A percentile compares a stretch with the other conserved stretches of the same genome.
Conservation (phyloP, 2,888 invertebrate species). For the Dryobota labecula region DNA sequence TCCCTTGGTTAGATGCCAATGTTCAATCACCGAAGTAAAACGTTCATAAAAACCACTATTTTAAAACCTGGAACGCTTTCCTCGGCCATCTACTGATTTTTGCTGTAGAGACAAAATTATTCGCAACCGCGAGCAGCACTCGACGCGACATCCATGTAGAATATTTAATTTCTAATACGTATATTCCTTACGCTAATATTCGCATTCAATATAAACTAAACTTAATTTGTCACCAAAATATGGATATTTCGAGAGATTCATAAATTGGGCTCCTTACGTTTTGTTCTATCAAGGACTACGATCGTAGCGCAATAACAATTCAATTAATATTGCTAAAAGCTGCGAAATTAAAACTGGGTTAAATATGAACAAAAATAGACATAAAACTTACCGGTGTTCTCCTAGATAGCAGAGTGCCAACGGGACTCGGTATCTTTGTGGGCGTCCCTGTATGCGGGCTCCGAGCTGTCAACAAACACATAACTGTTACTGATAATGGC, state of each 20-base stretch:
- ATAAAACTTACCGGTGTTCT: conserved; percentile 90
- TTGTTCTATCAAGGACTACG: not conserved
- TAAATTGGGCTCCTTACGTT: not conserved
- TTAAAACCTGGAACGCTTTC: not conserved
- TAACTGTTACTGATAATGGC: conserved; percentile 30
- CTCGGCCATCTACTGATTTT: not conserved
- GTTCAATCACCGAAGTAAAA: not conserved
- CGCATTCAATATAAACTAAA: not conserved
- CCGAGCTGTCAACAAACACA: conserved; percentile 74
- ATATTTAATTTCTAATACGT: not conserved
- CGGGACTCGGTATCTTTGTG: conserved; percentile 95
- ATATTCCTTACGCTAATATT: no score
- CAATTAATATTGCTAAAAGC: not conserved
- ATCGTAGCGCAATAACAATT: not conserved
- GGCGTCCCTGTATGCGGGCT: conserved; percentile 88
- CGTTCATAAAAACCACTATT: not conserved
- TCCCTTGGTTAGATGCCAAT: not conserved
- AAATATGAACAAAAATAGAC: conserved; percentile 13
- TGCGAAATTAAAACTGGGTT: not conserved
- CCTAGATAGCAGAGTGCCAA: conserved; percentile 91
- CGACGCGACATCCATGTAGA: not conserved
- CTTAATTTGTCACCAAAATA: not conserved
- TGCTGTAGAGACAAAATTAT: not conserved
- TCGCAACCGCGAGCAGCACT: no score
- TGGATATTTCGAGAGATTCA: not conserved